Evolutionary conservation across 2,797 vertebrate genomes (phyloP).

Genomic region (Trachurus trachurus): DNA sequence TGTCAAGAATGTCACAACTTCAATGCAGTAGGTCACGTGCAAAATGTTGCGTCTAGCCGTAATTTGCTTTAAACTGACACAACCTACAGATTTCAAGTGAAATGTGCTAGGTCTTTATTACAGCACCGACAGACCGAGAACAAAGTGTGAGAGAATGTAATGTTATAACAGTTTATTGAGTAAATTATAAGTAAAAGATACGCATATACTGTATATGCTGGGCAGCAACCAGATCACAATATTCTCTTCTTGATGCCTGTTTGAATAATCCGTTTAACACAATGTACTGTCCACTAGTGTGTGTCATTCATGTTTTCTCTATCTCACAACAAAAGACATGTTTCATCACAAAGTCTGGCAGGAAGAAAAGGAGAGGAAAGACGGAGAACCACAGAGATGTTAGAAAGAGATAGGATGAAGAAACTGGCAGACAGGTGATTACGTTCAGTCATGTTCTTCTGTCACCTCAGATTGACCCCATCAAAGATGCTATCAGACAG

Average conservation of each 20-base stretch:
- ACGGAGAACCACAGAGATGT: constrained; percentile 27
- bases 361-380: neutral
- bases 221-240: neutral
- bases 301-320: constrained; percentile 17
- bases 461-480: constrained; percentile 37
- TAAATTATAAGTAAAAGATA: neutral
- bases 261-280: neutral
- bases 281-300: constrained; percentile 5
- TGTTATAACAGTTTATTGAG: neutral
- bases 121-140: neutral
- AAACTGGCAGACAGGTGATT: constrained; percentile 30
- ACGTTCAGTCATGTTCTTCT: constrained; percentile 16
- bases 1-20: constrained; percentile 22
- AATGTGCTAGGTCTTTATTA: neutral
- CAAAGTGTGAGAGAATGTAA: neutral
- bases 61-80: neutral
- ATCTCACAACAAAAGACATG: constrained; percentile 23
- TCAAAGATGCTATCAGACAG: constrained; percentile 30
- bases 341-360: constrained; percentile 37
- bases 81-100: neutral
- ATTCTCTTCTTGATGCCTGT: neutral
- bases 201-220: neutral
- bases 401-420: constrained; percentile 17
- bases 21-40: neutral
- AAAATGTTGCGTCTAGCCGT: neutral